Evolutionary conservation across 2,113 vertebrate species (phyloP).

Genomic region (Alosa alosa): DNA sequence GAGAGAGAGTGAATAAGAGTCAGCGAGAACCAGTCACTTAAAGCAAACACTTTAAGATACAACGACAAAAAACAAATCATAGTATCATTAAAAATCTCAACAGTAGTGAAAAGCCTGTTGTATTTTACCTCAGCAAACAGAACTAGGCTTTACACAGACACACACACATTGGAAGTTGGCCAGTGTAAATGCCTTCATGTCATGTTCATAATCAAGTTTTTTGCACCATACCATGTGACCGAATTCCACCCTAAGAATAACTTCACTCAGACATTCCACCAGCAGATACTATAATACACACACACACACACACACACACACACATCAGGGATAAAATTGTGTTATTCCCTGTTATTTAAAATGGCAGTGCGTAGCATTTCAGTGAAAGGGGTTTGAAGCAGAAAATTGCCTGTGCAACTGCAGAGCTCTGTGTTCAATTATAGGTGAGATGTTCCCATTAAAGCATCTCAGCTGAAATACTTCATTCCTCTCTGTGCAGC

Average conservation of each 20-base stretch:
- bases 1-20: not conserved
- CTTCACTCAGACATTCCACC: not conserved
- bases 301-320: conserved; percentile 5
- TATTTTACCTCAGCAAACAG: not conserved
- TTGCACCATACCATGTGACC: not conserved
- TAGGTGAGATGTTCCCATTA: conserved; percentile 73
- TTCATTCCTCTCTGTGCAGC: conserved; percentile 63
- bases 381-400: conserved; percentile 73
- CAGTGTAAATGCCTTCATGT: not conserved
- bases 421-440: conserved; percentile 67
- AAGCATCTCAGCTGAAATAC: conserved; percentile 64
- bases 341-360: conserved; percentile 48
- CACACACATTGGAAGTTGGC: not conserved
- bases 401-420: conserved; percentile 73
- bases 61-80: not conserved
- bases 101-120: not conserved
- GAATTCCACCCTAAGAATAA: not conserved
- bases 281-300: not conserved
- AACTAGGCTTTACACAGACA: not conserved
- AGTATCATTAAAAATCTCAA: not conserved
- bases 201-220: not conserved
- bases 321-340: not conserved
- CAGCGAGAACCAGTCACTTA: not conserved
- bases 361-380: conserved; percentile 58
- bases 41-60: not conserved